Base-by-base conservation (phyloP, 2,113 vertebrate species). In the Plectropomus leopardus region DNA sequence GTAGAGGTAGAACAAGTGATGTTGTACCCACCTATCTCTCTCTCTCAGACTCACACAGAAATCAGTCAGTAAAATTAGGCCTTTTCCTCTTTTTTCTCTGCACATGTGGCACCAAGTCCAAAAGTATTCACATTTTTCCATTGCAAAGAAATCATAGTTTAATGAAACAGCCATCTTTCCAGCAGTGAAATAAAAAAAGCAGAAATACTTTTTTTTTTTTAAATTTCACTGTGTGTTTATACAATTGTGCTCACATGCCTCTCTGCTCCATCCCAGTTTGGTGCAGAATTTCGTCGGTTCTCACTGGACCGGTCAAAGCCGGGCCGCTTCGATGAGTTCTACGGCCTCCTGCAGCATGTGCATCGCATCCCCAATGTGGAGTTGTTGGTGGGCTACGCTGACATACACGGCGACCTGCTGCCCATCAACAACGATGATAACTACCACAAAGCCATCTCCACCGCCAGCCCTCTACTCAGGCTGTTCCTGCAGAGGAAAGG, bases 341-440 rank as follows among this genome's bases (percentile, higher is more conserved):
- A 99, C 36, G 97, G 98, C 61, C 95, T 99, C 24, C 70, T 99
- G 71, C 98, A 99, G 75, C 98, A 99, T 0, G 97, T 99, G 21
- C 98, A 99, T 85, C 97, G 97, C 86, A 99, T 99, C 65, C 98
- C 98, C 50, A 99, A 98, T 0, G 95, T 98, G 10, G 98, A 99
- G 13, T 91, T 99, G 60, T 86, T 99, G 64, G 97, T 99, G 88
- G 98, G 97, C 15, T 99, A 99, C 24, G 97, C 97, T 0, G 98
- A 99, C 51, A 83, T 99, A 84, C 98, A 99, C 0, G 98, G 98
- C 1, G 98, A 99, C 92, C 94, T 99, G 48, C 93, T 99, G 72
- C 98, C 98, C 23, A 99, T 99, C 90, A 99, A 99, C 89, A 99
- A 99, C 0, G 97, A 99, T 3, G 98, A 99, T 89, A 99, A 99